Conservation (phyloP, 2,888 invertebrate genomes). For the Brachyopa scutellaris region DNA sequence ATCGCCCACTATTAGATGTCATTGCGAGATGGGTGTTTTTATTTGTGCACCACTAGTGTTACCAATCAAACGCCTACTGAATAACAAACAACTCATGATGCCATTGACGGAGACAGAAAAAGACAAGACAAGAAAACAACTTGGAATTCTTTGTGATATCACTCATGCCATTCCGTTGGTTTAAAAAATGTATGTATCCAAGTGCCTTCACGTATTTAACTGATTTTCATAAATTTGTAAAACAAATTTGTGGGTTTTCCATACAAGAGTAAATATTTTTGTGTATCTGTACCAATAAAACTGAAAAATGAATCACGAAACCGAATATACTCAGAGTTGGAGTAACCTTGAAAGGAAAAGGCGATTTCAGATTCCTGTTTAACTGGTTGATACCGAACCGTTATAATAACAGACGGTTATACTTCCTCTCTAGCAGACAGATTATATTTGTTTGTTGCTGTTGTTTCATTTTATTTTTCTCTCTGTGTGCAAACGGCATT, state of each 20-base stretch:
- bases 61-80: conserved; percentile 64
- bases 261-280: neutral
- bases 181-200: conserved; percentile 3
- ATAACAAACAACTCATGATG: conserved; percentile 46
- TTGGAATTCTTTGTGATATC: conserved; percentile 39
- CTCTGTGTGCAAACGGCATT: conserved; percentile 31
- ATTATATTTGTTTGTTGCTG: too few relatives aligned
- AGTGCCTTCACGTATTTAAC: conserved; percentile 19
- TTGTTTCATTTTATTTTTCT: conserved; percentile 12
- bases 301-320: conserved; percentile 27
- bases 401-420: conserved; percentile 37
- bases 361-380: conserved; percentile 53
- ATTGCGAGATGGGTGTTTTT: conserved; percentile 20
- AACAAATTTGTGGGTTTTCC: conserved; percentile 9
- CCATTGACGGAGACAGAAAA: conserved; percentile 25
- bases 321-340: conserved; percentile 39
- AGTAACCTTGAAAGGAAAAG: conserved; percentile 66
- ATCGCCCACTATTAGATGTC: conserved; percentile 56
- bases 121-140: neutral
- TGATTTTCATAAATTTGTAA: conserved; percentile 34
- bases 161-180: neutral
- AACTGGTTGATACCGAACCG: conserved; percentile 47
- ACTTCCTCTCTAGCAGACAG: conserved; percentile 26
- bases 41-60: conserved; percentile 9
- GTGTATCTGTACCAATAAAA: too few relatives aligned